Base-by-base conservation (phyloP, 2,113 vertebrate species). In the Lanius collurio region DNA sequence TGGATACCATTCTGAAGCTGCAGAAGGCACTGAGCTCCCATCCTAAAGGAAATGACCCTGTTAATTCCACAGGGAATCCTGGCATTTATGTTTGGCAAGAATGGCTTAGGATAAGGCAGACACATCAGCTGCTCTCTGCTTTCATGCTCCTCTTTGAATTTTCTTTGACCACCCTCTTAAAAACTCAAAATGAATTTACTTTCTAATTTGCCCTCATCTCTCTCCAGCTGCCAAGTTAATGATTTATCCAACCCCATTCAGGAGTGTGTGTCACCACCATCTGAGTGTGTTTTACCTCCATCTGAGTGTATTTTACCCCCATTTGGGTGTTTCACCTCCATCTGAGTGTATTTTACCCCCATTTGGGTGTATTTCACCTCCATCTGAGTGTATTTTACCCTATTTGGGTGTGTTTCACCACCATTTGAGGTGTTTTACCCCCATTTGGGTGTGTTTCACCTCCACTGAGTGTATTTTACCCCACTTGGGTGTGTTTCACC, bases 131-230 rank as follows among this genome's bases (percentile, higher is more conserved):
- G 19, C 42, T 84, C 94, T 47, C 78, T 15, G 10, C 79, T 85
- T 85, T 77, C 87, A 62, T 33, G 73, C 21, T 55, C 33, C 44
- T 44, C 17, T 56, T 44, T 73, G 69, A 75, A 35, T 92, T 46
- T 89, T 59, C 46, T 47, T 41, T 63, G 56, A 28, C 57, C 52
- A 67, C 69, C 47, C 89, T 93, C 81, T 81, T 59, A 37, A 83
- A 96, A 90, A 26, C 44, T 83, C 90, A 47, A 85, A 92, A 92
- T 83, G 20, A 94, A 94, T 90, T 75, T 84, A n/a, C 63, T 70
- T 83, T 68, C 26, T 17, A 7, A 59, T 31, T 50, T 14, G 16
- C 52, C 8, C 44, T 67, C 0, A 1, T 26, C 16, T 35, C 52
- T 24, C 21, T 50, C 31, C 83, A 68, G 71, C 26, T 44, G 62